phyloP scores from a whole-genome alignment of 1,140 invertebrate genomes.

The Cotesia vestalis region DNA sequence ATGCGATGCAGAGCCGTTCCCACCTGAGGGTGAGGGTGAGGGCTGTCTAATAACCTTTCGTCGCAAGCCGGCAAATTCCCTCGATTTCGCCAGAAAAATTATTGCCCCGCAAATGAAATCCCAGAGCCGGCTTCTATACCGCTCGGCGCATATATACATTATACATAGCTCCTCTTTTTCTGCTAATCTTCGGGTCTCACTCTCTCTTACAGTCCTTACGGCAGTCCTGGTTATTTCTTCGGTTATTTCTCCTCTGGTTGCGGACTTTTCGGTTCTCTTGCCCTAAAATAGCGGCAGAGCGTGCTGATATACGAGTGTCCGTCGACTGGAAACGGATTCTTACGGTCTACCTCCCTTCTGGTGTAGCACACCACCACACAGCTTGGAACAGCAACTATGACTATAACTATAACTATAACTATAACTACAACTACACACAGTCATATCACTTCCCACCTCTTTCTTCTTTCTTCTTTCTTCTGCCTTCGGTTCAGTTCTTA shows the following conservation, averaged over 20 bases:
- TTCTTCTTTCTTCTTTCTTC: too few species aligned
- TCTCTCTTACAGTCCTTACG: conserved; percentile 1
- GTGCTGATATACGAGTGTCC: conserved; percentile 36
- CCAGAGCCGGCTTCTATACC: conserved; percentile 28
- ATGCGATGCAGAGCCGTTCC: conserved; percentile 7
- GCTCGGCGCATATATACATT: conserved; percentile 26
- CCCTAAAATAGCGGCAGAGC: conserved; percentile 39
- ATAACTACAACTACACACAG: background rate
- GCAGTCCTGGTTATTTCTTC: conserved; percentile 13
- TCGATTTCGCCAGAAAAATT: conserved; percentile 50
- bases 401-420: too few species aligned
- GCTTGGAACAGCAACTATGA: too few species aligned
- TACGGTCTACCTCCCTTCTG: conserved; percentile 32
- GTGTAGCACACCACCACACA: conserved; percentile 16
- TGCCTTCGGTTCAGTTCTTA: background rate
- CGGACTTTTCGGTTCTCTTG: conserved; percentile 20
- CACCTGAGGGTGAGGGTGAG: background rate
- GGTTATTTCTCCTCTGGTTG: conserved; percentile 24
- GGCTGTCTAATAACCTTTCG: conserved; percentile 37
- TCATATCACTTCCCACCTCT: conserved; percentile 14
- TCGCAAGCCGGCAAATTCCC: conserved; percentile 32
- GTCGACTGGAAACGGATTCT: conserved; percentile 35
- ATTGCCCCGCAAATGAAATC: conserved; percentile 57
- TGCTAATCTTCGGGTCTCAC: conserved; percentile 3
- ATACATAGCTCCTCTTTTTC: conserved; percentile 16